Evolutionary conservation across 1,140 invertebrate genomes (phyloP), one percentile per base, ranked within the genome.

Genomic region (Zaprionus taronus): DNA sequence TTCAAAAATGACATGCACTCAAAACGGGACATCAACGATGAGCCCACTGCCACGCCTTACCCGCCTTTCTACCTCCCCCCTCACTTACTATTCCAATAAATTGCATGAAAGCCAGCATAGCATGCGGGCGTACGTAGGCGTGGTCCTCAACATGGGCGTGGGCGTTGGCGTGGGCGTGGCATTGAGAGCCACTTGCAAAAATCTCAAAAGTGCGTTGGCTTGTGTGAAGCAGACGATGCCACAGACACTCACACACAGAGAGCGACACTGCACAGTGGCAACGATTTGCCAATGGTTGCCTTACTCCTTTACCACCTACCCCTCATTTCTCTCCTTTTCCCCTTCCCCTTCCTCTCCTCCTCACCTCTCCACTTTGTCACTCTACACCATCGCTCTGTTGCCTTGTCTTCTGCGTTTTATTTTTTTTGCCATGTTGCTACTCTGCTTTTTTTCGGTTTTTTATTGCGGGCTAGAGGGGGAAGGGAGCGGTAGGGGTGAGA

Each of bases 131-230:
- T 41, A 38, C 38, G 12, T 55, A 17, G 31, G 34, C 14, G 55
- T 51, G 36, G 41, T 17, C 31, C 24, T 26, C 34, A 57, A 24
- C 12, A 24, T 3, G 7, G 7, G 28, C 9, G 9, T 34, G 31
- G 31, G 31, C 14, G 58, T 49, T 51, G 41, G 26, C 60, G 5
- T 77, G 51, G 63, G 67, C 47, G 65, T 81, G 69, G 60, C 51
- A 72, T 72, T 72, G 73, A 77, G 67, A 66, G 67, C 20, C 63
- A 56, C 58, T 58, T 73, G 64, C 34, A 51, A 53, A 55, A 31
- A 44, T 26, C 66, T 74, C 55, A 49, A 74, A 60, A 74, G 72
- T 74, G 57, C 72, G 72, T 74, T 74, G 72, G 57, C 58, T 66
- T 73, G 57, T 44, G 69, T 14, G 17, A 11, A 9, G 55, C 49